Evolutionary conservation across 2,113 vertebrate genomes (phyloP), one percentile per base, ranked within the genome.

Genomic region (Psettodes erumei): DNA sequence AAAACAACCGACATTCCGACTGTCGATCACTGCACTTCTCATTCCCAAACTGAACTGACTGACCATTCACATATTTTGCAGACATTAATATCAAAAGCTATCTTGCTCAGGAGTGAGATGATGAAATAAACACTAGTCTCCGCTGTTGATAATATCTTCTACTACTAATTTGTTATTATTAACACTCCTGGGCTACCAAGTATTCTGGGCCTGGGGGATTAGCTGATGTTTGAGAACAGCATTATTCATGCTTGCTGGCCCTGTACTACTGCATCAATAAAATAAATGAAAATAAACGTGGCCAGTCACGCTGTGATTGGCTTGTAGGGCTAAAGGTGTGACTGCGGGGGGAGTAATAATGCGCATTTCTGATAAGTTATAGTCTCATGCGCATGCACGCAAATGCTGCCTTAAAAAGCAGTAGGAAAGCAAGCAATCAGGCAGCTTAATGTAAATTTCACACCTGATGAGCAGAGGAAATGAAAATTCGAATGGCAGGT

Each of bases 331-430:
- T 81, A n/a, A 79, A 74, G 75, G 55, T 2, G n/a, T 59, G 62
- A 54, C 84, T 79, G 11, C 62, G 67, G 66, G 85, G 45, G 28
- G 5, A 62, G 50, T 83, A 82, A 85, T 87, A 88, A 90, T 82
- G 56, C 87, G 63, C 18, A 59, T 42, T 65, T 67, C n/a, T 72
- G 21, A 50, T 68, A 76, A 71, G 21, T 61, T 69, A 58, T 19
- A 27, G 23, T 51, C 35, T 64, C 11, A 13, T 19, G 38, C 53
- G 2, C 40, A 71, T 19, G 38, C 53, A 1, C 40, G 68, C 48
- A 85, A 66, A 78, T 27, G 15, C 18, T 9, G n/a, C 62, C 37
- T 65, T 58, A 23, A 67, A 71, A 81, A 58, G 40, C 15, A 25
- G 16, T 33, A 11, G 27, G 40, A 43, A 65, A 64, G 5, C 43